Evolutionary conservation across 2,888 invertebrate genomes (phyloP).

Genomic region (Calameuta pallipes): DNA sequence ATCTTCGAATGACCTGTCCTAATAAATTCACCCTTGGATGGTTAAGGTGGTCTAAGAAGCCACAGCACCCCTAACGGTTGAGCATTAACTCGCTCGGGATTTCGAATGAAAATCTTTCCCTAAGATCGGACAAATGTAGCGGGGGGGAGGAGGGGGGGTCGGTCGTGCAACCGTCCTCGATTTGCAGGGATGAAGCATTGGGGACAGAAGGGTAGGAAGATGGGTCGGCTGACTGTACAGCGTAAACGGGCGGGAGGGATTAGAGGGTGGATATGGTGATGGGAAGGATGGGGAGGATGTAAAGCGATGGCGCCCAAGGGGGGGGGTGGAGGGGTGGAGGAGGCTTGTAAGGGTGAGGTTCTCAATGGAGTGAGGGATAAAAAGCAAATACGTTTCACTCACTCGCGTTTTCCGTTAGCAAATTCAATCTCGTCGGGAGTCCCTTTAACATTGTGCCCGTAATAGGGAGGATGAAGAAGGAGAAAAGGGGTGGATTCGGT

Average conservation of each 20-base stretch:
- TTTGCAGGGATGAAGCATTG: conserved; percentile 19
- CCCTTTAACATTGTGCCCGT: conserved; percentile 63
- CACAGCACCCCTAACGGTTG: not conserved
- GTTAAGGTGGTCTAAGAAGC: not conserved
- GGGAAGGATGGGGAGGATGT: conserved; percentile 25
- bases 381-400: conserved; percentile 65
- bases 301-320: conserved; percentile 14
- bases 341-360: conserved; percentile 44
- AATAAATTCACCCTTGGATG: not conserved
- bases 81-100: conserved; percentile 8
- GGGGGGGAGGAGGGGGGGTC: conserved; percentile 23
- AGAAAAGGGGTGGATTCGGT: conserved; percentile 44
- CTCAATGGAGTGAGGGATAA: conserved; percentile 62
- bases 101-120: conserved; percentile 30
- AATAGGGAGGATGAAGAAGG: conserved; percentile 62
- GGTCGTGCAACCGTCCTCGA: conserved; percentile 36
- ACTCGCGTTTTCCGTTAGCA: conserved; percentile 64
- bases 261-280: conserved; percentile 28
- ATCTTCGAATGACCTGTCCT: conserved; percentile 11
- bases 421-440: conserved; percentile 64
- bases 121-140: conserved; percentile 52
- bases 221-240: conserved; percentile 16
- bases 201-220: conserved; percentile 30
- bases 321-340: conserved; percentile 18
- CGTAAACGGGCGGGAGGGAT: conserved; percentile 24